Evolutionary conservation across 1,140 invertebrate genomes (phyloP), one percentile per base, ranked within the genome.

Genomic region (Xylocopa sonorina): DNA sequence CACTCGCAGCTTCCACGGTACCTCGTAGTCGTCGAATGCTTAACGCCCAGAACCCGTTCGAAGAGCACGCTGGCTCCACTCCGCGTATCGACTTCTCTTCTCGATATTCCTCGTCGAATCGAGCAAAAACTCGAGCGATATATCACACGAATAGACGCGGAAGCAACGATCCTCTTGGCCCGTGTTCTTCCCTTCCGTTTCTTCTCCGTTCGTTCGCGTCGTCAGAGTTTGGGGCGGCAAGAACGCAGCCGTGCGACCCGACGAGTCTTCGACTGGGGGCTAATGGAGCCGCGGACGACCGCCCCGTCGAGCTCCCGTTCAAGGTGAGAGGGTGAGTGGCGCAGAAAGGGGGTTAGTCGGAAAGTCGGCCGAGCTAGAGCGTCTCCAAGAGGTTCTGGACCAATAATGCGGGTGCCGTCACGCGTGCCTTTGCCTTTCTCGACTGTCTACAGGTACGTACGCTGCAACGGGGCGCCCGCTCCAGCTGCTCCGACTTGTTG

Each of bases 401-500:
- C 53, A 92, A 88, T 24, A 92, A 82, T 34, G 91, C 87, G 34
- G 91, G 89, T 18, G 90, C 88, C 10, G 90, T 91, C 64, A 92
- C 90, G 34, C 91, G 88, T 43, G 90, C 79, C 85, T 92, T 92
- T 29, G 88, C 89, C 82, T 92, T 92, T 80, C 91, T 87, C 24
- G 89, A 57, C 77, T 89, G 90, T 48, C 91, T 88, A 85, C 88
- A 91, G 71, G 85, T 85, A 29, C 90, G 87, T 63, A 90, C 87
- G 43, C 79, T 89, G 80, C 90, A 92, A 38, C 91, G 90, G 6
- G 91, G 89, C 24, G 90, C 51, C 66, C 90, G 89, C 50, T 90
- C 89, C 84, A 91, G 84, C 86, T 92, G 91, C 67, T 92, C 91
- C 27, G 91, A 92, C 87, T 92, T 91, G 88, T 92, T 92, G 89